phyloP scores from a whole-genome alignment of 2,113 vertebrate genomes.

The Syngnathus scovelli region DNA sequence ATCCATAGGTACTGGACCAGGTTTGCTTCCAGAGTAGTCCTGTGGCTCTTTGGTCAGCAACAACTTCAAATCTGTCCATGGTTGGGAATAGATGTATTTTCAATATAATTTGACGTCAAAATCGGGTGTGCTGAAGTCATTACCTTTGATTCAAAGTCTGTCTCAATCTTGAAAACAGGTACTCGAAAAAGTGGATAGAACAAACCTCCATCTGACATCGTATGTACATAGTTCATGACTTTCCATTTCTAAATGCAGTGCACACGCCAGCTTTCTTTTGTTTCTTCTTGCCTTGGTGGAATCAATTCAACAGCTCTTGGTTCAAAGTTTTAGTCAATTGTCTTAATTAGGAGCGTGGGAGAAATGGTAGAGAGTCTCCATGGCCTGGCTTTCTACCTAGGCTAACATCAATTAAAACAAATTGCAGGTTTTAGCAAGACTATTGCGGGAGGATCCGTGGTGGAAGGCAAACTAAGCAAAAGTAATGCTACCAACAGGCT shows the following conservation, averaged over 20 bases:
- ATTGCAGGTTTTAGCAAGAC: conserved; percentile 37
- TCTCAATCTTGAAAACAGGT: neutral
- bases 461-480: conserved; percentile 15
- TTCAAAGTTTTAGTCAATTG: conserved; percentile 41
- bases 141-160: neutral
- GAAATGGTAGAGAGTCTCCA: conserved; percentile 7
- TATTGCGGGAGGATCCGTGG: conserved; percentile 4
- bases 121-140: neutral
- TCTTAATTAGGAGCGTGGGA: conserved; percentile 37
- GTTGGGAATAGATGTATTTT: neutral
- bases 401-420: conserved; percentile 33
- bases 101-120: neutral
- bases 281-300: neutral
- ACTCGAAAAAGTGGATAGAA: neutral
- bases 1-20: no score
- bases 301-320: conserved; percentile 22
- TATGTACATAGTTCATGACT: neutral
- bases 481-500: neutral
- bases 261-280: neutral
- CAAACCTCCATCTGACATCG: neutral
- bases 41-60: neutral
- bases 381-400: conserved; percentile 19
- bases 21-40: no score
- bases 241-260: neutral
- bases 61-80: neutral